Percentiles rank a stretch among this genome's conserved stretches.
phyloP scores from a whole-genome alignment of 2,113 vertebrate species.

The Mustelus asterias region DNA sequence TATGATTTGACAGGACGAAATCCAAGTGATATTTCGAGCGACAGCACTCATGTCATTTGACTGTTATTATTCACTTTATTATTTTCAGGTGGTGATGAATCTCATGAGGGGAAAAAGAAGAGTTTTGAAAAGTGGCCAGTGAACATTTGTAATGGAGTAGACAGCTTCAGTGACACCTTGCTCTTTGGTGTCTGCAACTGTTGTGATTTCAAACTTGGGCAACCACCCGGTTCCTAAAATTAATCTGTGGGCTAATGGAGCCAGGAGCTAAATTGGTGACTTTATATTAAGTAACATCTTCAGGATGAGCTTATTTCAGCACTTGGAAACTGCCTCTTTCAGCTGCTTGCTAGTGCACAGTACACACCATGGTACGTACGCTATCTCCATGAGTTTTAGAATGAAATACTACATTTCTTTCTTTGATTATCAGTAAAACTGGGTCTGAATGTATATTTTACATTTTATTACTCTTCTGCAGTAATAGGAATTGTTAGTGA shows the following conservation, averaged over 20 bases:
- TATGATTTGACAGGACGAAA: background rate
- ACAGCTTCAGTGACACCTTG: conserved; percentile 27
- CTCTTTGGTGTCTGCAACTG: background rate
- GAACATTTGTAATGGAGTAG: background rate
- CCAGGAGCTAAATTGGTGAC: conserved; percentile 74
- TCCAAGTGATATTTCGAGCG: background rate
- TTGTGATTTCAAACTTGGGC: conserved; percentile 51
- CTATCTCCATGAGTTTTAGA: conserved; percentile 37
- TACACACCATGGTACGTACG: conserved; percentile 68
- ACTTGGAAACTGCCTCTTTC: conserved; percentile 52
- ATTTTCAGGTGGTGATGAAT: background rate
- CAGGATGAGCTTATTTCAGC: conserved; percentile 54
- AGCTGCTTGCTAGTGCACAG: conserved; percentile 42
- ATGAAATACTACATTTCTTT: conserved; percentile 22
- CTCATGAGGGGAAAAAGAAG: background rate
- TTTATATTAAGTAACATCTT: conserved; percentile 55
- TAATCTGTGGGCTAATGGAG: conserved; percentile 56
- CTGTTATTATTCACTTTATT: background rate
- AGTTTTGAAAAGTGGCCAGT: background rate
- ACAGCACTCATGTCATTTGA: background rate
- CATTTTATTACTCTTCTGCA: background rate
- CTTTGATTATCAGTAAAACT: background rate
- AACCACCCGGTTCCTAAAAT: conserved; percentile 50
- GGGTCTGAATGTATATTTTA: background rate
- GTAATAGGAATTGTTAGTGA: background rate